Percentiles rank a stretch among this genome's conserved stretches.
phyloP scores from a whole-genome alignment of 2,797 vertebrate species.

The Cyclopterus lumpus region DNA sequence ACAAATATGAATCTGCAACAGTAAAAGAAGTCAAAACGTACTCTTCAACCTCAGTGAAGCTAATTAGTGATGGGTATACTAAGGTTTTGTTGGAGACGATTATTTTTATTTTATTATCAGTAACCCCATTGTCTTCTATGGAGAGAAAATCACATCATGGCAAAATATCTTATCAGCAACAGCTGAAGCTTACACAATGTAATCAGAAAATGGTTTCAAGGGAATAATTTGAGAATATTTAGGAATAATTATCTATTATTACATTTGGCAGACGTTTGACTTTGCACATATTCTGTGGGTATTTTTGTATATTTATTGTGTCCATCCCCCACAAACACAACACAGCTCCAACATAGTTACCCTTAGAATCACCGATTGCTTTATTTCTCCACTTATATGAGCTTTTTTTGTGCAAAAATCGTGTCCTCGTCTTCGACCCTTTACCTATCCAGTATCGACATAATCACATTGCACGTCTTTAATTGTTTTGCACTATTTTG shows the following conservation, averaged over 20 bases:
- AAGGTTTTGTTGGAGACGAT: background rate
- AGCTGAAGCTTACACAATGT: background rate
- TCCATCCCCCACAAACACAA: background rate
- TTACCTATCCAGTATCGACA: background rate
- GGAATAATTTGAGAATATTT: background rate
- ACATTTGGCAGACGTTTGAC: background rate
- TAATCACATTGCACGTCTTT: background rate
- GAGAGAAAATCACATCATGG: background rate
- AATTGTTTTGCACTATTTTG: background rate
- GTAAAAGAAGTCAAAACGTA: background rate
- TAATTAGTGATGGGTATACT: background rate
- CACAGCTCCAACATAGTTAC: accelerated
- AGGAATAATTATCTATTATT: background rate
- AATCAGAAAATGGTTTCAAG: background rate
- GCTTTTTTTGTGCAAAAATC: background rate
- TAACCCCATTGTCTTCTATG: background rate
- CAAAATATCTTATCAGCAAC: background rate
- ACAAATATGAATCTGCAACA: slow-evolving; percentile 32
- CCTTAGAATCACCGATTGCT: accelerated
- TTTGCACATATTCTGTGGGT: background rate
- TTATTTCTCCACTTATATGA: background rate
- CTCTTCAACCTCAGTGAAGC: background rate
- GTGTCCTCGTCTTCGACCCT: background rate
- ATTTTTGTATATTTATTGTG: background rate
- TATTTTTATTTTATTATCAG: background rate